Evolutionary conservation across 2,888 invertebrate genomes (phyloP), one percentile per base, ranked within the genome.

Genomic region (Dicyrtomina minuta): DNA sequence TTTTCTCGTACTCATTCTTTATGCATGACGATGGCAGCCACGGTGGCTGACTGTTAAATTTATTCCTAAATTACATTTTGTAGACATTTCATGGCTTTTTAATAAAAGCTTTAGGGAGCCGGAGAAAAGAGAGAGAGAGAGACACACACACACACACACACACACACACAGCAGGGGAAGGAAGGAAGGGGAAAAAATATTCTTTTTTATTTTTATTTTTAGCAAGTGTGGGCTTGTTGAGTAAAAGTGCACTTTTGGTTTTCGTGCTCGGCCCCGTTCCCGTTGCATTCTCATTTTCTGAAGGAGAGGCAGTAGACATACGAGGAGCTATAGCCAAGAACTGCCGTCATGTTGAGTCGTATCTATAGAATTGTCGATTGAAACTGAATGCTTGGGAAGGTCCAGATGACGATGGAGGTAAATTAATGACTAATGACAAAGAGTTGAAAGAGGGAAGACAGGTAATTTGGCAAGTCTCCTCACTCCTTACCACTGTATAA

Each of bases 391-490:
- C 55, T 51, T 65, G 64, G 64, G 64, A 53, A 49, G 53, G 64
- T 65, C 53, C 64, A 53, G 64, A 65, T 65, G 64, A 65, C 64
- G 64, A 65, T 65, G 64, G 64, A 68, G 68, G 67, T 71, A 71
- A 71, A 71, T 71, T 71, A 71, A 71, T 67, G 70, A 67, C 67
- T 71, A 71, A 71, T 71, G 70, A 71, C 70, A 71, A 71, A 66
- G 65, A 66, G 69, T 64, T 67, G 66, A 49, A 62, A 62, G 68
- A 71, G 67, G 49, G 53, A 61, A 71, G 66, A 73, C 72, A 75
- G 73, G 75, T 71, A 72, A 75, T 75, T 75, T 75, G 72, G 70
- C 73, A 73, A 73, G 75, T 73, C 75, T 73, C 66, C 64, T 65
- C 20, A 65, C 53, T 65, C 64, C 64, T 53, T 33, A 65, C 64